phyloP scores from a whole-genome alignment of 2,888 invertebrate species.

The Cerastis leucographa region DNA sequence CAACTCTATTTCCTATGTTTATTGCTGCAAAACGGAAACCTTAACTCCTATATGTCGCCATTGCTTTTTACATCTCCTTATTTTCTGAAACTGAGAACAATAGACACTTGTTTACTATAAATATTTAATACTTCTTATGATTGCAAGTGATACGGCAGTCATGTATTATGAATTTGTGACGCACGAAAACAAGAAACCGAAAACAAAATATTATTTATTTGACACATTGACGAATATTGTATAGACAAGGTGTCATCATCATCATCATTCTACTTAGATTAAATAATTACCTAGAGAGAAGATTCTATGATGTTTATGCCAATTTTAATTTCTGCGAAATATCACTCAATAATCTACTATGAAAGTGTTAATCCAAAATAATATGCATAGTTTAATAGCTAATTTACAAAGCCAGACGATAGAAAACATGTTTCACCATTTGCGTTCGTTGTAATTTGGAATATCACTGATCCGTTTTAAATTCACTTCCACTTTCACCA shows the following conservation, averaged over 20 bases:
- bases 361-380: conserved; percentile 15
- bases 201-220: conserved; percentile 15
- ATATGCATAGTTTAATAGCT: conserved; percentile 12
- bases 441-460: conserved; percentile 45
- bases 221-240: background rate
- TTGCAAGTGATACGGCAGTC: background rate
- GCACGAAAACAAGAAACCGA: conserved; percentile 32
- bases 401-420: conserved; percentile 18
- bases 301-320: background rate
- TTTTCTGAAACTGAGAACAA: background rate
- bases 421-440: conserved; percentile 54
- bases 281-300: background rate
- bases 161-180: conserved; percentile 18
- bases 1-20: background rate
- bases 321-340: conserved; percentile 5
- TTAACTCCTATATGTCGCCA: background rate
- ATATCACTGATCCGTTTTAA: conserved; percentile 41
- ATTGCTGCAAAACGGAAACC: background rate
- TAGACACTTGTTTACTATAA: background rate
- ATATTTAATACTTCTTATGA: background rate
- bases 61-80: background rate
- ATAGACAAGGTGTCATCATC: background rate
- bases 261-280: background rate
- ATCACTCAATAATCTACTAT: conserved; percentile 1
- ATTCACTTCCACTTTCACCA: conserved; percentile 58